Evolutionary conservation across 2,797 vertebrate species (phyloP).

Genomic region (Hybognathus amarus): DNA sequence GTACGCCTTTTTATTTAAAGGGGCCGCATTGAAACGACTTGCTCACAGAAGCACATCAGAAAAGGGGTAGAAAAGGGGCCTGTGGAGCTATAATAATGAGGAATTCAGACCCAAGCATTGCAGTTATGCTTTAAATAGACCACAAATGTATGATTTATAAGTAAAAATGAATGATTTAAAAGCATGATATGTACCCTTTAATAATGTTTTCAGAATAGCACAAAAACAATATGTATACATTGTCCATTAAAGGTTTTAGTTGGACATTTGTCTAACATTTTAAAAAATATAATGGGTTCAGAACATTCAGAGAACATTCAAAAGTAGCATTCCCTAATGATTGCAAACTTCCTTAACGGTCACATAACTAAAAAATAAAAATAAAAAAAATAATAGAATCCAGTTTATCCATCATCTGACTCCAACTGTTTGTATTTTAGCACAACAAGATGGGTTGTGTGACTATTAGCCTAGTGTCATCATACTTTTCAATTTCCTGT

Average conservation of each 20-base stretch:
- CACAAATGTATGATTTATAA: too few species aligned
- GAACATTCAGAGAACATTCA: neutral
- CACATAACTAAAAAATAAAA: neutral
- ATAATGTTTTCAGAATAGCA: neutral
- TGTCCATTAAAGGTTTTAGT: neutral
- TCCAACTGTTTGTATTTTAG: neutral
- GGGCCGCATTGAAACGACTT: too few species aligned
- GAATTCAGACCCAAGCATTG: too few species aligned
- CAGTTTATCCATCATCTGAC: slow-evolving; percentile 1
- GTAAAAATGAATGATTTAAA: too few species aligned
- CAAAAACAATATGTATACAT: neutral
- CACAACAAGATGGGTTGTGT: neutral
- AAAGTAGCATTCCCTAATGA: neutral
- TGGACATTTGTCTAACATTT: too few species aligned
- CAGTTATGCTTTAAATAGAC: too few species aligned
- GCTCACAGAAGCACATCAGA: too few species aligned
- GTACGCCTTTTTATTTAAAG: too few species aligned
- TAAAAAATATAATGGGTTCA: neutral
- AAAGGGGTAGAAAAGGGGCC: too few species aligned
- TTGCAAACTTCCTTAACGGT: neutral
- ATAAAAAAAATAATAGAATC: neutral
- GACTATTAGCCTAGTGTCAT: slow-evolving; percentile 36
- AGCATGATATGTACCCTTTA: too few species aligned
- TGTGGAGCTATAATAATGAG: too few species aligned
- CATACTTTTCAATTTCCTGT: slow-evolving; percentile 49